Base-by-base conservation (phyloP, 2,113 vertebrate genomes). In the Rhinolophus ferrumequinum region DNA sequence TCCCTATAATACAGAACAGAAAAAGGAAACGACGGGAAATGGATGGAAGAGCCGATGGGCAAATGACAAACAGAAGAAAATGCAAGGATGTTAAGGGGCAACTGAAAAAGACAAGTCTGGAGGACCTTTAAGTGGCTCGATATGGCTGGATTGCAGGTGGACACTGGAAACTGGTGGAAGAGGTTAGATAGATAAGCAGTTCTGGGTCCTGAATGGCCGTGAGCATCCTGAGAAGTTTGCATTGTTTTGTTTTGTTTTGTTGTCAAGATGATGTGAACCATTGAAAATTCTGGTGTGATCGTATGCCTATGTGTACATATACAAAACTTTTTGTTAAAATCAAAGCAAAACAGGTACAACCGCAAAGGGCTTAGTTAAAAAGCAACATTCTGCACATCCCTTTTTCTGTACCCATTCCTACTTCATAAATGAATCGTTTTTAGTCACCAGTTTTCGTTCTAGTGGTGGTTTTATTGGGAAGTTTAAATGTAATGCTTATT, bases 261-360 rank as follows among this genome's bases (percentile, higher is more conserved):
- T 84, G 54, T 66, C 13, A 87, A 38, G 64, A 64, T 72, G 52
- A 26, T 28, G 7, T 0, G 22, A 70, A 19, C 19, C 79, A 8
- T 9, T 38, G 24, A 64, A 66, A 13, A 82, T 26, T 84, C 67
- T 56, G 26, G 18, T 62, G 22, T 80, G 62, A 60, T 8, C 35
- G 6, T 14, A 38, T 75, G 60, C 21, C 16, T 62, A 3, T 52
- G 24, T 73, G 24, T 24, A 5, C 73, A 56, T 6, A 5, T 33
- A 18, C 10, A 56, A 44, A 66, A 30, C 16, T 18, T 95, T 82
- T 75, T 50, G n/a, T 95, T 84, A 64, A 87, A 94, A 92, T 86
- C 24, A 47, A 94, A 84, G 24, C 44, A 75, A 86, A 95, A 81
- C 1, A 54, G 26, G 15, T 60, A 83, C 50, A 88, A 62, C 62